Conservation (phyloP, 2,888 invertebrate species). For the Aromia moschata region DNA sequence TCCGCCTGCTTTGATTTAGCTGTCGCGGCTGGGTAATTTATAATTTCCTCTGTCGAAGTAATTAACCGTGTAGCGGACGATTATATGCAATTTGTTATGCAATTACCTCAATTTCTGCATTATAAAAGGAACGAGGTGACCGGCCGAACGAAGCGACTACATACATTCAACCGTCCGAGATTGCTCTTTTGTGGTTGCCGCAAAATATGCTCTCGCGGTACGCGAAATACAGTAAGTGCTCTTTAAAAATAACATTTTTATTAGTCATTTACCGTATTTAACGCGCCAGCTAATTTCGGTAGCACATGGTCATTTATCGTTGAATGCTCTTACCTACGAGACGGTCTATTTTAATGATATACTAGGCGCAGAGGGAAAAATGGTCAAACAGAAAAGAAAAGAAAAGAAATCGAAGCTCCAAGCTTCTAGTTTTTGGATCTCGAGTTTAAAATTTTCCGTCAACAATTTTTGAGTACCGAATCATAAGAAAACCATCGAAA, state of each 20-base stretch:
- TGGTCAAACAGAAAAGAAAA: too few species aligned
- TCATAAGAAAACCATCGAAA: too few species aligned
- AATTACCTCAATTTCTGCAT: constrained; percentile 20
- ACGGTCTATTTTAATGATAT: too few species aligned
- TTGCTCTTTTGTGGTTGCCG: constrained; percentile 1
- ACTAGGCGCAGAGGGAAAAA: too few species aligned
- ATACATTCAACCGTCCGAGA: too few species aligned
- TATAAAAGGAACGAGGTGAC: neutral
- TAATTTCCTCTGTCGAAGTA: constrained; percentile 33
- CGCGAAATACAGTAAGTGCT: neutral
- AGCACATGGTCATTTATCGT: constrained; percentile 1
- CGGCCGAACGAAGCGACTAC: neutral
- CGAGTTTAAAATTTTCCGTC: too few species aligned
- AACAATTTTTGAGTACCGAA: too few species aligned
- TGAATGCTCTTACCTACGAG: too few species aligned
- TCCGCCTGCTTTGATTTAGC: constrained; percentile 31
- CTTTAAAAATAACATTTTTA: constrained; percentile 33
- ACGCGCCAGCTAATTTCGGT: constrained; percentile 18
- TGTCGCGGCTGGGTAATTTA: constrained; percentile 35
- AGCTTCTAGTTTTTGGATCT: too few species aligned
- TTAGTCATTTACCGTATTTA: constrained; percentile 31
- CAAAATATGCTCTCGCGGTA: neutral
- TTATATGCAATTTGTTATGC: constrained; percentile 27
- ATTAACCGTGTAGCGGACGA: constrained; percentile 28
- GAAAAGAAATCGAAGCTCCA: too few species aligned